Conservation (phyloP, 35 echinoderm and acorn worm genomes). For the Patiria miniata region DNA sequence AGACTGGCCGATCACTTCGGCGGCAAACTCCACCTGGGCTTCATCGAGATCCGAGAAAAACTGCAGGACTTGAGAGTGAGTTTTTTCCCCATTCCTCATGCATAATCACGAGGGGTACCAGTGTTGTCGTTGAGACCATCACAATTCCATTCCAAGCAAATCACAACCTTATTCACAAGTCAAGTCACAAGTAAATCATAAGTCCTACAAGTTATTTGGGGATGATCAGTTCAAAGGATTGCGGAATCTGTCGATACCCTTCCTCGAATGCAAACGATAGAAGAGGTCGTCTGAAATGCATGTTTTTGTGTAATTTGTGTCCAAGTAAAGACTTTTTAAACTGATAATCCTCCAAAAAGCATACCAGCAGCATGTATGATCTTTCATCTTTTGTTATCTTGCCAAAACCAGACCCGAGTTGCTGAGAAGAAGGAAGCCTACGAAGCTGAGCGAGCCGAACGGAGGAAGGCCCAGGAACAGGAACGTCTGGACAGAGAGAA, state of each 20-base stretch:
- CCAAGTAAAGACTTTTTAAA: too few relatives aligned
- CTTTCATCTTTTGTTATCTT: too few relatives aligned
- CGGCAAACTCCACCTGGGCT: conserved; percentile 95
- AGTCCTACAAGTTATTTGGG: too few relatives aligned
- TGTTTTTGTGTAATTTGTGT: too few relatives aligned
- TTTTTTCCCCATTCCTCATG: too few relatives aligned
- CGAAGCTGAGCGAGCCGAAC: conserved; percentile 70
- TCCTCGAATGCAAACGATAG: too few relatives aligned
- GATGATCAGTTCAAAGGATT: too few relatives aligned
- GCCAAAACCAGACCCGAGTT: conserved; percentile 42
- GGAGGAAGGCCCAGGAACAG: conserved; percentile 72
- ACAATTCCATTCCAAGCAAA: background rate
- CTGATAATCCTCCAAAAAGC: too few relatives aligned
- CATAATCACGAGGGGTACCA: background rate
- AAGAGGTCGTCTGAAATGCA: too few relatives aligned
- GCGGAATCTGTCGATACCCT: too few relatives aligned
- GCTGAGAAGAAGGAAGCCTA: conserved; percentile 59
- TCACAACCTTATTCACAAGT: background rate
- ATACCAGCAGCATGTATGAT: too few relatives aligned
- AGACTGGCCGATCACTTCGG: conserved; percentile 98
- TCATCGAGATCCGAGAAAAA: conserved; percentile 98
- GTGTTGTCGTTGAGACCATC: background rate
- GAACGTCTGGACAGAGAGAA: conserved; percentile 75
- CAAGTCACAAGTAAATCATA: too few relatives aligned
- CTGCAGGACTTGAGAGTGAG: conserved; percentile 77